phyloP scores from a whole-genome alignment of 2,888 invertebrate genomes.

The Leptura quadrifasciata region DNA sequence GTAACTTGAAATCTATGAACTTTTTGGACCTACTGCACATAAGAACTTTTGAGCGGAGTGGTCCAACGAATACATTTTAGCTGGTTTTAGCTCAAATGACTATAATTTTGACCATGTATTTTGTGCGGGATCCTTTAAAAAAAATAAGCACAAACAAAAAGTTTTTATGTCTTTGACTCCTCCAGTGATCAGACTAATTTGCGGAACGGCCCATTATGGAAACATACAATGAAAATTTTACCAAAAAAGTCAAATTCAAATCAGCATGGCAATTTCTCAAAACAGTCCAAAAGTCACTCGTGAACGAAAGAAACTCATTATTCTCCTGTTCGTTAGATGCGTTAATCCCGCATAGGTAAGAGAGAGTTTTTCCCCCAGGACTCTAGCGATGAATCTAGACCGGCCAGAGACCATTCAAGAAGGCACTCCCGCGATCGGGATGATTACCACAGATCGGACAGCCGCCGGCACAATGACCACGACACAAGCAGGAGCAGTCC shows the following conservation, averaged over 20 bases:
- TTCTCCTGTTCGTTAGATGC: constrained; percentile 52
- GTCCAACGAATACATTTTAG: too few species aligned
- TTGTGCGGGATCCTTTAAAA: too few species aligned
- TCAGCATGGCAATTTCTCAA: not conserved
- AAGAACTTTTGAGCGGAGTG: too few species aligned
- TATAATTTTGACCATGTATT: too few species aligned
- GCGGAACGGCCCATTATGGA: too few species aligned
- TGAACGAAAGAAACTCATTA: constrained; percentile 8
- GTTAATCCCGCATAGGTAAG: constrained; percentile 66
- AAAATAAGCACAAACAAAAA: too few species aligned
- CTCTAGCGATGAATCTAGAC: constrained; percentile 64
- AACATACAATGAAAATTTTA: not conserved
- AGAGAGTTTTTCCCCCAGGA: constrained; percentile 70
- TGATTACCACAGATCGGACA: constrained; percentile 9
- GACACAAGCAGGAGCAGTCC: constrained; percentile 40
- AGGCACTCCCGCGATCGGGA: constrained; percentile 29
- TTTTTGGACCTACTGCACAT: too few species aligned
- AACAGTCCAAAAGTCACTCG: not conserved
- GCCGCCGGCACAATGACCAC: constrained; percentile 28
- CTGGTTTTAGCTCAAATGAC: too few species aligned
- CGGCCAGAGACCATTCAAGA: constrained; percentile 37
- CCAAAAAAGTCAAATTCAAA: not conserved
- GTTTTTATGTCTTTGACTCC: too few species aligned
- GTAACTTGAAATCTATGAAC: too few species aligned
- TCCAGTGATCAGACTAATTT: too few species aligned